These are phyloP conservation scores for Rhabdophis nuchalis DNA, from an alignment of 2,797 vertebrate species.

Conservation along the genomic window DNA sequence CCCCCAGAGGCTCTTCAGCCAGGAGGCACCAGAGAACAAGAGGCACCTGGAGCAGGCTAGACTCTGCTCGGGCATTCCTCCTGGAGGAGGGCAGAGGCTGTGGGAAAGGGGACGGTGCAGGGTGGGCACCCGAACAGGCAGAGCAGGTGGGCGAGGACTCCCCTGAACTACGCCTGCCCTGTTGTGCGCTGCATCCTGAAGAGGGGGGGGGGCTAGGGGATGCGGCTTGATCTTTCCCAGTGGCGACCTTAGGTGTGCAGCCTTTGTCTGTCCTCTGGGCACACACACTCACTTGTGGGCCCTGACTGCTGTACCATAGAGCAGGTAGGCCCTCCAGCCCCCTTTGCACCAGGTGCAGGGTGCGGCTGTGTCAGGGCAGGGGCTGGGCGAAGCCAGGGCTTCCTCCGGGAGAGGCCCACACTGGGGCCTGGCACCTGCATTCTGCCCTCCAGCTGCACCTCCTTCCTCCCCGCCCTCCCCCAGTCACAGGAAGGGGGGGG, in stretches of 20 bases:
- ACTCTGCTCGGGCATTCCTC: neutral
- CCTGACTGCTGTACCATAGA: neutral
- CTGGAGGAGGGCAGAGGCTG: neutral
- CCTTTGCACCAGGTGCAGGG: neutral
- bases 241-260: fast-evolving
- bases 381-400: neutral
- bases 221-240: no score
- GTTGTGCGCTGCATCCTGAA: neutral
- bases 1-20: neutral
- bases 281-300: neutral
- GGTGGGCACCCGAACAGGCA: neutral
- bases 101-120: neutral
- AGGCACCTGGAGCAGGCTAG: neutral
- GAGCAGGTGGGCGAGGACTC: neutral
- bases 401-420: neutral
- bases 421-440: neutral
- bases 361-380: neutral
- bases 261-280: neutral
- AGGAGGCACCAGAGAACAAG: neutral
- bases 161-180: neutral
- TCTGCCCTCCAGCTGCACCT: neutral
- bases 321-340: neutral
- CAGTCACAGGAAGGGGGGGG: neutral
- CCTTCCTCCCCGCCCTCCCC: neutral
- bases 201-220: neutral